Conservation (phyloP, 2,797 vertebrate genomes). For the Zalophus californianus region DNA sequence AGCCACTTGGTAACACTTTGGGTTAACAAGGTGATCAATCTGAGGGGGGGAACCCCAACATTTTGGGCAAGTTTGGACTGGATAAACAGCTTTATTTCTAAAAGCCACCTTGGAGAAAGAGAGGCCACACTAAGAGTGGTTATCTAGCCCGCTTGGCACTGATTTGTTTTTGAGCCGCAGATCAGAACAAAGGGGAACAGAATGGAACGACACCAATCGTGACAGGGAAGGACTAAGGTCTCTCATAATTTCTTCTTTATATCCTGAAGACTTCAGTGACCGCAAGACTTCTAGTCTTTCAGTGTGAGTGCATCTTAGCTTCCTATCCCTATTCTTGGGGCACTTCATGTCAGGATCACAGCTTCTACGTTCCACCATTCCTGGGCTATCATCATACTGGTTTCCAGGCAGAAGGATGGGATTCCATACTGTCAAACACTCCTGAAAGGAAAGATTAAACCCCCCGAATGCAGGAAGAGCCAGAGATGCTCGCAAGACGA, state of each 20-base stretch:
- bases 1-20: background rate
- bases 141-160: background rate
- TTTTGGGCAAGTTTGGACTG: conserved; percentile 3
- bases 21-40: background rate
- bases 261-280: background rate
- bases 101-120: conserved; percentile 28
- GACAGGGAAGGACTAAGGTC: background rate
- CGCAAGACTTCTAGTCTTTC: background rate
- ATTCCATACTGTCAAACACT: background rate
- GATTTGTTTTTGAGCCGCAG: background rate
- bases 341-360: background rate
- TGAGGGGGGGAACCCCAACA: background rate
- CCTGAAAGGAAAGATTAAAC: background rate
- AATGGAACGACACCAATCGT: background rate
- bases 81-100: conserved; percentile 44
- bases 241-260: background rate
- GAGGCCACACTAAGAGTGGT: background rate
- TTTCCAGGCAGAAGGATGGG: background rate
- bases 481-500: background rate
- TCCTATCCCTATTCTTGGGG: background rate
- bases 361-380: background rate
- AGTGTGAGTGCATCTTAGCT: background rate
- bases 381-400: background rate
- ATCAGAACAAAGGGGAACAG: background rate
- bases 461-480: background rate